phyloP scores from a whole-genome alignment of 2,113 vertebrate species.

The Orcinus orca region DNA sequence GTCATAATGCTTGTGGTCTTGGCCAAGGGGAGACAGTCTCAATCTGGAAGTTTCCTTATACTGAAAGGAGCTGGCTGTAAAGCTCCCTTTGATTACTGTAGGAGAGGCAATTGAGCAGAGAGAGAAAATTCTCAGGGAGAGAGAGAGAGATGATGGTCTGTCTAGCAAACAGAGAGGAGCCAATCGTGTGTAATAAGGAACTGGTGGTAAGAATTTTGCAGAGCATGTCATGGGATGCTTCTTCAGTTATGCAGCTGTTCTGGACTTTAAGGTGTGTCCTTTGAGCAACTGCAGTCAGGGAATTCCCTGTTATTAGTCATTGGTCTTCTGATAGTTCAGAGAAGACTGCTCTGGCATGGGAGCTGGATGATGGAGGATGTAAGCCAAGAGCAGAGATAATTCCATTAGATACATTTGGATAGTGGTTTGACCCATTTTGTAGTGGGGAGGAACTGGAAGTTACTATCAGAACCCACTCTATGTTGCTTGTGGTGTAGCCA shows the following conservation, averaged over 20 bases:
- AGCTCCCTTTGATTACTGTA: not conserved
- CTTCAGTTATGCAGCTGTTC: not conserved
- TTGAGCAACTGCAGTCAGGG: not conserved
- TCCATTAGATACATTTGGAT: not conserved
- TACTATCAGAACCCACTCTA: not conserved
- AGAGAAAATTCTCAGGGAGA: not conserved
- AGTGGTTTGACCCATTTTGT: not conserved
- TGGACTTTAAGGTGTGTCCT: not conserved
- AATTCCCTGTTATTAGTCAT: not conserved
- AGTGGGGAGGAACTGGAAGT: not conserved
- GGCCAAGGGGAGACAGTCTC: not conserved
- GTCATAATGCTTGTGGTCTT: not conserved
- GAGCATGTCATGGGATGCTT: fast-evolving
- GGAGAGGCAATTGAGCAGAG: not conserved
- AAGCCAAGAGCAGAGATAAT: not conserved
- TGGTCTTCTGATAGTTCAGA: not conserved
- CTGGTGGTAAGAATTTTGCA: not conserved
- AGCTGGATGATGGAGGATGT: not conserved
- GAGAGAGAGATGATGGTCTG: not conserved
- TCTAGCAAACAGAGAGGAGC: not conserved
- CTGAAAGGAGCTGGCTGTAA: not conserved
- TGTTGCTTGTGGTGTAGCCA: not conserved
- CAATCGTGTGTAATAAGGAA: fast-evolving
- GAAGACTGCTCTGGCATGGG: not conserved
- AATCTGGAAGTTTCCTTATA: not conserved